Conservation (phyloP, 2,888 invertebrate genomes). For the Teleiodes luculella region DNA sequence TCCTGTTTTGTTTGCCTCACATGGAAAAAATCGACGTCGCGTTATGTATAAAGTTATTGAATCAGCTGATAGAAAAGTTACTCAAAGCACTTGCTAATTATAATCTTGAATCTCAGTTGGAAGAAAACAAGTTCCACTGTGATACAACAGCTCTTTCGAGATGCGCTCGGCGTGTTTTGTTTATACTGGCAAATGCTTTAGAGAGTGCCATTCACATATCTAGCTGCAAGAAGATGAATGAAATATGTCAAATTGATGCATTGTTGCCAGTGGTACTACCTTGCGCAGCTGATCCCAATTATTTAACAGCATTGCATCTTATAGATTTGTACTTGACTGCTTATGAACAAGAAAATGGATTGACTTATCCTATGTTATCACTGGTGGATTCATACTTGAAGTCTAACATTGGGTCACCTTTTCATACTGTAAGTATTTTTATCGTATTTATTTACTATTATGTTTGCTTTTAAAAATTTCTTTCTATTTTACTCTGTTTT, state of each 20-base stretch:
- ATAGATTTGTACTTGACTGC: constrained; percentile 76
- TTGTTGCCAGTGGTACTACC: constrained; percentile 66
- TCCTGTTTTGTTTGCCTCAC: constrained; percentile 78
- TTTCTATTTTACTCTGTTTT: constrained; percentile 22
- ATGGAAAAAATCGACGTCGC: constrained; percentile 64
- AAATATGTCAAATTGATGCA: constrained; percentile 61
- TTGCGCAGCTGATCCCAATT: constrained; percentile 63
- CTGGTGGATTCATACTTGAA: constrained; percentile 76
- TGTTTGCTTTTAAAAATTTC: constrained; percentile 26
- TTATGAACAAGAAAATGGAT: constrained; percentile 64
- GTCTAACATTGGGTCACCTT: constrained; percentile 82
- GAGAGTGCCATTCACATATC: constrained; percentile 80
- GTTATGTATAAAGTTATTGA: constrained; percentile 46
- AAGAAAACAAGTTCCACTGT: constrained; percentile 49
- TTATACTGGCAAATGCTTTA: constrained; percentile 76
- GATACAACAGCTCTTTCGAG: constrained; percentile 49
- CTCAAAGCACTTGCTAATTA: constrained; percentile 46
- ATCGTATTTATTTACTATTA: background rate
- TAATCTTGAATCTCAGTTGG: constrained; percentile 47
- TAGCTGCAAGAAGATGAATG: constrained; percentile 62
- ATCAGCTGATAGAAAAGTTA: constrained; percentile 51
- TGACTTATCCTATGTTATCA: constrained; percentile 60
- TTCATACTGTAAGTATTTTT: constrained; percentile 78
- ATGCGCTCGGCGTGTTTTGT: constrained; percentile 66
- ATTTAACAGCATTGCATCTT: constrained; percentile 69